Base-by-base conservation (phyloP, 1,140 invertebrate species). In the Choristoneura fumiferana region DNA sequence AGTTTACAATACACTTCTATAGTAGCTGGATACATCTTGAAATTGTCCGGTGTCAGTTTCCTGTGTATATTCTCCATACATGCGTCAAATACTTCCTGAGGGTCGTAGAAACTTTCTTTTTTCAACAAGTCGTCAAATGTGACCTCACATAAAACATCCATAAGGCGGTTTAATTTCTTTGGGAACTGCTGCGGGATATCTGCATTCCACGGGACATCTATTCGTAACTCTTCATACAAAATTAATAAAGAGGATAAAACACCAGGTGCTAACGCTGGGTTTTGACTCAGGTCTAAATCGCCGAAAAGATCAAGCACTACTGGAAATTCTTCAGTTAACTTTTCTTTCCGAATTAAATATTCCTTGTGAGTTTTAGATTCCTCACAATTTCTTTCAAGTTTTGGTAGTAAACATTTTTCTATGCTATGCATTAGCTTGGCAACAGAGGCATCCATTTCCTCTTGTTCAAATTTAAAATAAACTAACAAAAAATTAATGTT, bases 11-110 rank as follows among this genome's bases (percentile, higher is more conserved):
- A 86, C 3, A 83, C 78, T 57, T 81, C 78, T 58, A 83, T 66
- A 61, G 76, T 76, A 8, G 69, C 66, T 53, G 83, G 83, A 67
- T 81, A 80, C 33, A 69, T 76, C 54, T 83, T 83, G 43, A 81
- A 81, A 62, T 75, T 60, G 9, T 74, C 62, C 33, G 63, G 55
- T 54, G 76, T 76, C 39, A 84, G 55, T 59, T 79, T 86, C 14
- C 54, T 57, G 65, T 81, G 76, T 37, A 84, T 39, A 1, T 70
- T 62, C 35, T 78, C 71, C 15, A 84, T 62, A 53, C 66, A 71
- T 14, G 58, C 70, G 64, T 86, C 71, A 67, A 83, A 84, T 38
- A 86, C 62, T 57, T 67, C 57, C 65, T 83, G 75, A 33, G 56
- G 39, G 56, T 78, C 63, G 57, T 65, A 77, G 14, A 67, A 62